Evolutionary conservation across 2,797 vertebrate species (phyloP).

Genomic region (Sebastes glaucus): DNA sequence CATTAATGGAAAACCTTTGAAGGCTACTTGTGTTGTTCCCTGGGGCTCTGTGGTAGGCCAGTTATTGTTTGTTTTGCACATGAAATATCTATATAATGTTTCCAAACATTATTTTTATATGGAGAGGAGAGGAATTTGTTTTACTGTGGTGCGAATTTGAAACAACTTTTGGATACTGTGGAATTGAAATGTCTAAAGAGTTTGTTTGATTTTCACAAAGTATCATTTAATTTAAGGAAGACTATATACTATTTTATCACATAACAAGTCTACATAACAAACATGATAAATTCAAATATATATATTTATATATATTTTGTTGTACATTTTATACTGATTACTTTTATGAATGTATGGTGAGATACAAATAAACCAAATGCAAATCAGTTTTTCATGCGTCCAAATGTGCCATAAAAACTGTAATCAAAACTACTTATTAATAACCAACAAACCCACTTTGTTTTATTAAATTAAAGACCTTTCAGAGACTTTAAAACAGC

Average conservation of each 20-base stretch:
- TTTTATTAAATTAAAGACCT: neutral
- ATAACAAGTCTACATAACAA: neutral
- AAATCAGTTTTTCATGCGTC: neutral
- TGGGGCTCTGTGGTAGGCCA: neutral
- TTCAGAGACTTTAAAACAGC: neutral
- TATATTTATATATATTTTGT: neutral
- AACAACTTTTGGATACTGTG: neutral
- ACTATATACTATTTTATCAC: neutral
- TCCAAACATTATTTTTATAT: neutral
- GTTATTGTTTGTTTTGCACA: neutral
- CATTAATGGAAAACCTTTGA: neutral
- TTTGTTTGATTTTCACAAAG: neutral
- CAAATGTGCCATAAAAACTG: neutral
- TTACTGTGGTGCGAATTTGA: neutral
- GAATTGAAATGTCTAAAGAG: neutral
- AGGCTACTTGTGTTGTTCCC: neutral
- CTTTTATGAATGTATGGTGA: neutral
- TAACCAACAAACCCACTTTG: neutral
- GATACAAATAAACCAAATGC: neutral
- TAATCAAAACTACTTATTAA: neutral
- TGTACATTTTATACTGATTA: neutral
- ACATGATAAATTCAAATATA: neutral
- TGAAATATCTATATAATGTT: neutral
- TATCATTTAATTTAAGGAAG: neutral
- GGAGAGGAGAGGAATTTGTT: neutral